Conservation (phyloP, 64 coral and sea anemone species). For the Pocillopora damicornis region DNA sequence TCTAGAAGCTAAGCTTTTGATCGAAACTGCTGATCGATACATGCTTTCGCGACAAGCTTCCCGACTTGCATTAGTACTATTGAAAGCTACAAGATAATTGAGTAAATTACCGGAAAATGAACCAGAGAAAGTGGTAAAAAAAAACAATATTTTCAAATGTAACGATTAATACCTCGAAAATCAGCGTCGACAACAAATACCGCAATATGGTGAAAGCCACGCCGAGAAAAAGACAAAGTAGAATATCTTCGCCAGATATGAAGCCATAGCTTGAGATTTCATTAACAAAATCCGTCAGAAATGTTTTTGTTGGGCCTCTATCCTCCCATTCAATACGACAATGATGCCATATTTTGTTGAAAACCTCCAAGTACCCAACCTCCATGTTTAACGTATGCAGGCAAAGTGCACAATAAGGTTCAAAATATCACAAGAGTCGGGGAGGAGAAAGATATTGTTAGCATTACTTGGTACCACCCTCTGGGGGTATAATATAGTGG, state of each 20-base stretch:
- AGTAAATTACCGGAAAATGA: neutral
- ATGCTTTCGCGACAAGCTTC: neutral
- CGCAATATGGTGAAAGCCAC: constrained; percentile 67
- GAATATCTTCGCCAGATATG: constrained; percentile 50
- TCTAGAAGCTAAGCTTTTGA: neutral
- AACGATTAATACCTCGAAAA: constrained; percentile 62
- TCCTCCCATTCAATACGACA: constrained; percentile 54
- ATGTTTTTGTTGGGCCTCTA: constrained; percentile 53
- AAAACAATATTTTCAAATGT: no score
- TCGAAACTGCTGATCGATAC: neutral
- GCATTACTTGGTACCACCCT: no score
- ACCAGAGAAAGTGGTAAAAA: neutral
- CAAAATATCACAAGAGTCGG: neutral
- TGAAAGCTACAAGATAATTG: neutral
- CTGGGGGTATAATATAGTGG: no score
- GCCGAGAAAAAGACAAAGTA: constrained; percentile 41
- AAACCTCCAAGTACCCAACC: constrained; percentile 70
- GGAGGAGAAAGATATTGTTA: neutral
- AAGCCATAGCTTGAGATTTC: constrained; percentile 56
- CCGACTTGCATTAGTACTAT: neutral
- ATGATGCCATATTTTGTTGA: constrained; percentile 60
- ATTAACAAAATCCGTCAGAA: constrained; percentile 61
- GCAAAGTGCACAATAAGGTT: neutral
- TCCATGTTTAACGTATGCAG: constrained; percentile 50
- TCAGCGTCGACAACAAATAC: constrained; percentile 34